Percentiles rank a stretch among this genome's conserved stretches.
phyloP scores from a whole-genome alignment of 92 coral and sea anemone genomes.

The Umimayanthus kanabou region DNA sequence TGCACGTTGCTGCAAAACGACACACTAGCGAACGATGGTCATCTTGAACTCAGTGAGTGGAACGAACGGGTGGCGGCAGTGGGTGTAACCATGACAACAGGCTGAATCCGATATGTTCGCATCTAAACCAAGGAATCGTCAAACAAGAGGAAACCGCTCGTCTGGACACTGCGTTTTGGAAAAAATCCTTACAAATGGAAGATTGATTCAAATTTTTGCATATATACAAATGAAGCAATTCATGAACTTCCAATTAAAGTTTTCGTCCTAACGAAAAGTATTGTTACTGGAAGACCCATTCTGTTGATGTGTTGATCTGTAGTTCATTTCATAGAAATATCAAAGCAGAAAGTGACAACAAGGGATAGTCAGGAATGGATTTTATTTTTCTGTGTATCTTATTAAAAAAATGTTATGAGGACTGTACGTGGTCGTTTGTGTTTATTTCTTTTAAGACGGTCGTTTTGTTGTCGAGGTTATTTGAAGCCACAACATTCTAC shows the following conservation, averaged over 20 bases:
- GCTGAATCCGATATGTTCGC: background rate
- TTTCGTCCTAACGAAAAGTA: background rate
- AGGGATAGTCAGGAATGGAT: background rate
- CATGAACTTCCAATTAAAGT: background rate
- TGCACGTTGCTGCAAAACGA: conserved; percentile 77
- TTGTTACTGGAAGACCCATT: background rate
- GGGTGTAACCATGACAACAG: background rate
- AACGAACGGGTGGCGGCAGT: background rate
- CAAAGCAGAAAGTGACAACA: background rate
- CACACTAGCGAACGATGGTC: background rate
- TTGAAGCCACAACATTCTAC: no score
- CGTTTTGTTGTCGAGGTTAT: no score
- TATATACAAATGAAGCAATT: no score
- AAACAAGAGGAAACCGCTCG: background rate
- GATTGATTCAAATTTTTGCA: background rate
- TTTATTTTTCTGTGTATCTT: no score
- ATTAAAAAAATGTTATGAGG: no score
- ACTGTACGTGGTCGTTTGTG: no score
- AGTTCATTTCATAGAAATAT: background rate
- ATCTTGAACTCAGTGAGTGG: background rate
- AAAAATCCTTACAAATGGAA: background rate
- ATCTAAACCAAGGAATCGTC: background rate
- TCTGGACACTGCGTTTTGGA: background rate
- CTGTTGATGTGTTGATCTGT: background rate
- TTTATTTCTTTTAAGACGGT: no score